A percentile compares a stretch with the other conserved stretches of the same genome.
Evolutionary conservation across 2,888 invertebrate species (phyloP).

Genomic region (Platycnemis pennipes): DNA sequence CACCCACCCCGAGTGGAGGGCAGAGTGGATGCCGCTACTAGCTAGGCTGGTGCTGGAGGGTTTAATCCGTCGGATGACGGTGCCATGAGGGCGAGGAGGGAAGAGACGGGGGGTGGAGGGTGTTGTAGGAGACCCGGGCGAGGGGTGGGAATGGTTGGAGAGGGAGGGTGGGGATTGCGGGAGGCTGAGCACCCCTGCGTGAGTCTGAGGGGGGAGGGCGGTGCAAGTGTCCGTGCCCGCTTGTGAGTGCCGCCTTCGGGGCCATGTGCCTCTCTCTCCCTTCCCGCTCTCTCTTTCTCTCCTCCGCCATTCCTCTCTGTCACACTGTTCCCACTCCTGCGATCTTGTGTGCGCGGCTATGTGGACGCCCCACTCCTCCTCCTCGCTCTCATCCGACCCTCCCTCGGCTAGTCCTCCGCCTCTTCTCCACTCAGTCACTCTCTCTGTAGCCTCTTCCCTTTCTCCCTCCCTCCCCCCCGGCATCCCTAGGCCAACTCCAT

Average conservation of each 20-base stretch:
- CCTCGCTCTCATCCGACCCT: not conserved
- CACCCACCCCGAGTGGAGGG: too few relatives aligned
- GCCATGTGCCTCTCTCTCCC: not conserved
- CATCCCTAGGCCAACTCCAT: not conserved
- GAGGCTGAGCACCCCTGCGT: not conserved
- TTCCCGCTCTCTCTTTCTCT: slow-evolving; percentile 15
- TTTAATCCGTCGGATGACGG: slow-evolving; percentile 61
- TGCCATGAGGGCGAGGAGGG: slow-evolving; percentile 14
- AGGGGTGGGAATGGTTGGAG: not conserved
- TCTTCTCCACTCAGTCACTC: slow-evolving; percentile 26
- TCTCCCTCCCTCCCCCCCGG: not conserved
- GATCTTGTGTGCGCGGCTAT: not conserved
- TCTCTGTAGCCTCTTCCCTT: not conserved
- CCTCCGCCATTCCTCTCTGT: not conserved
- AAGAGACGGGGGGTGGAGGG: not conserved
- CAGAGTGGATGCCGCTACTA: slow-evolving; percentile 17
- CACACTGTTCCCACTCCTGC: not conserved
- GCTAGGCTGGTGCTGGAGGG: slow-evolving; percentile 61
- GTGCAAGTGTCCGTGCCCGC: slow-evolving; percentile 4
- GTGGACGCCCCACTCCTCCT: not conserved
- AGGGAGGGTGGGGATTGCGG: not conserved
- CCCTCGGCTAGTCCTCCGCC: not conserved
- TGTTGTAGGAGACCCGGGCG: not conserved
- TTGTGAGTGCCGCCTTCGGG: slow-evolving; percentile 26
- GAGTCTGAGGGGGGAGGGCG: not conserved